Conservation (phyloP, 2,888 invertebrate genomes). For the Drosophila rellima region DNA sequence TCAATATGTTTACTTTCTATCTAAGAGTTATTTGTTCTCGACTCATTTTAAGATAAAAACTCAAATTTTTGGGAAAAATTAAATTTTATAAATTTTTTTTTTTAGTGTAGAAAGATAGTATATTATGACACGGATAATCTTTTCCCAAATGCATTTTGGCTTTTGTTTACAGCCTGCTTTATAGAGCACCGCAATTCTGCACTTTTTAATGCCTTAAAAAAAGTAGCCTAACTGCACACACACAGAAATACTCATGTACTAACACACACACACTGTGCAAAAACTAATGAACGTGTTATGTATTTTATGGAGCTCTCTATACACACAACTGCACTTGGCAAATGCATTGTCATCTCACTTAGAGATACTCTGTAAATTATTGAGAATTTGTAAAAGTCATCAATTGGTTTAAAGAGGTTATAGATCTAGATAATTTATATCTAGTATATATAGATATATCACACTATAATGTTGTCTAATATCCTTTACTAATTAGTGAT, state of each 20-base stretch:
- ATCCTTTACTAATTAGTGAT: no score
- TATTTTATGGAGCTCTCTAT: conserved; percentile 46
- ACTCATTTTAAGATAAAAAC: no score
- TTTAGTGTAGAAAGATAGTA: conserved; percentile 27
- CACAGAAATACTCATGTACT: conserved; percentile 11
- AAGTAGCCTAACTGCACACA: conserved; percentile 12
- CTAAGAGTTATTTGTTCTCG: no score
- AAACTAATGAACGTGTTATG: conserved; percentile 56
- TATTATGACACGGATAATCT: conserved; percentile 57
- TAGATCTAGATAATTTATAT: no score
- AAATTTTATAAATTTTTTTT: no score
- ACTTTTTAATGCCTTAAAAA: conserved; percentile 18
- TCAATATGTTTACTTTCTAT: no score
- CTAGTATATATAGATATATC: no score
- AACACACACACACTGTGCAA: conserved; percentile 5
- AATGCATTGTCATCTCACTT: not conserved
- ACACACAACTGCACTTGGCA: conserved; percentile 23
- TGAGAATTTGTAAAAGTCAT: not conserved
- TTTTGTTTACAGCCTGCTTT: conserved; percentile 36
- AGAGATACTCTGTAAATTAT: conserved; percentile 18
- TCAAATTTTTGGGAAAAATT: no score
- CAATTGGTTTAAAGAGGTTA: not conserved
- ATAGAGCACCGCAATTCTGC: conserved; percentile 37
- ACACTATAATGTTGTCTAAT: no score
- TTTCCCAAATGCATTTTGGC: conserved; percentile 53